Evolutionary conservation across 2,113 vertebrate genomes (phyloP).

Genomic region (Seriola dumerili): DNA sequence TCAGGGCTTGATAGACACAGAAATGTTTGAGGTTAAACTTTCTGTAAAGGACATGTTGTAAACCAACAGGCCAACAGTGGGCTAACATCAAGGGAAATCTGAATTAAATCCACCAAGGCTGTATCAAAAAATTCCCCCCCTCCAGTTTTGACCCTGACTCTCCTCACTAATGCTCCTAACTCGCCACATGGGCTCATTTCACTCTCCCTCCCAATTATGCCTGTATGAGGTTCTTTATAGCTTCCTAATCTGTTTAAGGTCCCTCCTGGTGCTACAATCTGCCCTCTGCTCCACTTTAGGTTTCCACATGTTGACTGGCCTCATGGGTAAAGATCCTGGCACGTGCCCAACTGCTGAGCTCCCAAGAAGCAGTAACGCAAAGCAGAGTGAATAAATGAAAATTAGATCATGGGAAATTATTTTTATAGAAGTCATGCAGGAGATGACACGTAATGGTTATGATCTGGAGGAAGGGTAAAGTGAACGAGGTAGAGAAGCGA

Average conservation of each 20-base stretch:
- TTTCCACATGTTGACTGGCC: slow-evolving; percentile 55
- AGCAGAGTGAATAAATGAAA: slow-evolving; percentile 42
- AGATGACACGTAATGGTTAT: slow-evolving; percentile 35
- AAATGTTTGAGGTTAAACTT: slow-evolving; percentile 8
- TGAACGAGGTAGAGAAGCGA: not conserved
- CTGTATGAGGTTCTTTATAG: slow-evolving; percentile 45
- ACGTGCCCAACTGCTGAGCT: slow-evolving; percentile 18
- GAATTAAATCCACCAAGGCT: slow-evolving; percentile 17
- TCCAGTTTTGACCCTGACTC: slow-evolving; percentile 33
- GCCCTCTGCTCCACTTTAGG: slow-evolving; percentile 56
- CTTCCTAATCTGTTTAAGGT: slow-evolving; percentile 58
- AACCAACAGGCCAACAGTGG: slow-evolving; percentile 1
- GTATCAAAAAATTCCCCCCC: slow-evolving; percentile 1
- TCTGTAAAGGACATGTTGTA: not conserved
- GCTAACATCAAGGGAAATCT: slow-evolving; percentile 3
- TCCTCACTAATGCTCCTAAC: slow-evolving; percentile 43
- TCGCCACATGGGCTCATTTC: slow-evolving; percentile 39
- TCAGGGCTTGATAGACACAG: not conserved
- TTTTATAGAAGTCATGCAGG: slow-evolving; percentile 51
- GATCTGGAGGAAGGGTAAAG: slow-evolving; percentile 23
- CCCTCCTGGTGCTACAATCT: slow-evolving; percentile 45
- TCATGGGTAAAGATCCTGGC: slow-evolving; percentile 31
- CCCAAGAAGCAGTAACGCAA: slow-evolving; percentile 10
- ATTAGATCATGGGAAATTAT: slow-evolving; percentile 62
- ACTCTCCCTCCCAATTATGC: slow-evolving; percentile 48